phyloP scores from a whole-genome alignment of 2,113 vertebrate species.

The rabbit (Oryctolagus cuniculus) region mOryCun1.1 NC_091441.1:101867501-101868000 shows the following conservation, averaged over 20 bases:
- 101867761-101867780: neutral
- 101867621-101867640: neutral
- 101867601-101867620: neutral
- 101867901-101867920: constrained; percentile 59
- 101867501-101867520: neutral
- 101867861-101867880: constrained; percentile 70
- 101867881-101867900: constrained; percentile 77
- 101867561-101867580: neutral
- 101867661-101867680: neutral
- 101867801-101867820: neutral
- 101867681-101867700: neutral
- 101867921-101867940: constrained; percentile 81
- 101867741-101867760: neutral
- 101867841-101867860: neutral
- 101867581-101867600: neutral
- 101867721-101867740: neutral
- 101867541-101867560: neutral
- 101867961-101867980: constrained; percentile 73
- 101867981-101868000: constrained; percentile 83
- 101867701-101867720: neutral
- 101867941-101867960: constrained; percentile 80
- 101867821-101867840: neutral
- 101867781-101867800: constrained; percentile 46
- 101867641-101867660: neutral
- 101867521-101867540: neutral